These are phyloP conservation scores for Hypomecis atomaria DNA, from an alignment of 2,888 invertebrate species.

Conservation along the genomic window DNA sequence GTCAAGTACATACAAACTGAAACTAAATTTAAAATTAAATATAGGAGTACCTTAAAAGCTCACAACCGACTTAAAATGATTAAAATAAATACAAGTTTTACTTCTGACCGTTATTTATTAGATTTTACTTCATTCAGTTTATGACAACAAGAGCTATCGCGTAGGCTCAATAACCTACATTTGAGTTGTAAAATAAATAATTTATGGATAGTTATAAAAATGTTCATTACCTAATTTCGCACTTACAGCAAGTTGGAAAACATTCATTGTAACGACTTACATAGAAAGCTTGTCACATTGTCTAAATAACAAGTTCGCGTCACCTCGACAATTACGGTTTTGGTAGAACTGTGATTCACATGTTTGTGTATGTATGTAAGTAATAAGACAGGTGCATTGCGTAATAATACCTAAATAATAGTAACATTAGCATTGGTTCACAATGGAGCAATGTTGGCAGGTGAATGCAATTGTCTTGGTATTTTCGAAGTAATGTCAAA, in stretches of 20 bases:
- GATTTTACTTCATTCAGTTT: too few relatives aligned
- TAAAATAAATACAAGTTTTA: too few relatives aligned
- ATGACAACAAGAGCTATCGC: too few relatives aligned
- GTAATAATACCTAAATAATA: conserved; percentile 31
- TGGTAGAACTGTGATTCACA: conserved; percentile 60
- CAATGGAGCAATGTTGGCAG: conserved; percentile 28
- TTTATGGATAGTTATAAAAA: conserved; percentile 22
- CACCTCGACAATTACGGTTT: conserved; percentile 54
- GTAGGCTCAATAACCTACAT: not conserved
- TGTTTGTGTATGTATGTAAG: conserved; percentile 37
- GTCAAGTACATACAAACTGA: too few relatives aligned
- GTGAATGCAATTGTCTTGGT: conserved; percentile 30
- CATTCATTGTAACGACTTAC: conserved; percentile 38
- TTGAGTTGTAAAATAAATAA: conserved; percentile 1
- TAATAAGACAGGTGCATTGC: conserved; percentile 5
- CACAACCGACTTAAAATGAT: too few relatives aligned
- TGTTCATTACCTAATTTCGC: conserved; percentile 10
- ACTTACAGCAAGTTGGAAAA: conserved; percentile 29
- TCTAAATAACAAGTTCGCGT: conserved; percentile 61
- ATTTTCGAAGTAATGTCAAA: conserved; percentile 30
- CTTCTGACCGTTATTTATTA: too few relatives aligned
- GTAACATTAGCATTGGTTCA: conserved; percentile 30
- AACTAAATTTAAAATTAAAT: too few relatives aligned
- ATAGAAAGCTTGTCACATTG: conserved; percentile 68
- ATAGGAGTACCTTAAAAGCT: too few relatives aligned